phyloP scores from a whole-genome alignment of 2,888 invertebrate species.

The Synanthedon andrenaeformis region DNA sequence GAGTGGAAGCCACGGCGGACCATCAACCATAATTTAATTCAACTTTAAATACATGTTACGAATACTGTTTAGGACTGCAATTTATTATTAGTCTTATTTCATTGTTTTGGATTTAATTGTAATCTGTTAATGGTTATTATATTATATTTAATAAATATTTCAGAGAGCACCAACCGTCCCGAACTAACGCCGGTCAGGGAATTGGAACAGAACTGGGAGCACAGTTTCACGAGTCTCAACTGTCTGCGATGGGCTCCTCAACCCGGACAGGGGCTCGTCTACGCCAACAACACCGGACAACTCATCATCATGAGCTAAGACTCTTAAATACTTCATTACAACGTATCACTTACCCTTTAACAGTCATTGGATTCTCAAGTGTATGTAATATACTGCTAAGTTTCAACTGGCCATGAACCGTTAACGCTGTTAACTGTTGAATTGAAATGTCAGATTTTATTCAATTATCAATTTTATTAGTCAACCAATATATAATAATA shows the following conservation, averaged over 20 bases:
- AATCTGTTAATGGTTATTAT: no score
- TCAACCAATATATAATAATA: no score
- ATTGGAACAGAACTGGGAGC: constrained; percentile 74
- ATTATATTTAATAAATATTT: background rate
- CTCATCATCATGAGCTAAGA: constrained; percentile 76
- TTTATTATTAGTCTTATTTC: no score
- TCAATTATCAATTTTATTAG: no score
- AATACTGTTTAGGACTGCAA: no score
- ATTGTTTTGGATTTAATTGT: no score
- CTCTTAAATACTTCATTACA: background rate
- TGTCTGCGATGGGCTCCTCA: constrained; percentile 87
- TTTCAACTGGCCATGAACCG: background rate
- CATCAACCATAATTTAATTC: no score
- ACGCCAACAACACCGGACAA: constrained; percentile 87
- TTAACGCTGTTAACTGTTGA: constrained; percentile 3
- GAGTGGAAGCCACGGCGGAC: no score
- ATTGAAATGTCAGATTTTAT: background rate
- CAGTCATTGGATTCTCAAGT: background rate
- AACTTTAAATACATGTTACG: no score
- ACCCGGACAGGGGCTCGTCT: constrained; percentile 86
- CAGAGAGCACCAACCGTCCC: constrained; percentile 45
- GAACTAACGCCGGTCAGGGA: constrained; percentile 71
- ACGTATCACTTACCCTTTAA: background rate
- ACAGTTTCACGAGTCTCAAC: constrained; percentile 80
- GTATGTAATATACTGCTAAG: background rate